These are phyloP conservation scores for Sebastes trivittatus DNA, from an alignment of 2,797 vertebrate genomes.

Conservation along the genomic window DNA sequence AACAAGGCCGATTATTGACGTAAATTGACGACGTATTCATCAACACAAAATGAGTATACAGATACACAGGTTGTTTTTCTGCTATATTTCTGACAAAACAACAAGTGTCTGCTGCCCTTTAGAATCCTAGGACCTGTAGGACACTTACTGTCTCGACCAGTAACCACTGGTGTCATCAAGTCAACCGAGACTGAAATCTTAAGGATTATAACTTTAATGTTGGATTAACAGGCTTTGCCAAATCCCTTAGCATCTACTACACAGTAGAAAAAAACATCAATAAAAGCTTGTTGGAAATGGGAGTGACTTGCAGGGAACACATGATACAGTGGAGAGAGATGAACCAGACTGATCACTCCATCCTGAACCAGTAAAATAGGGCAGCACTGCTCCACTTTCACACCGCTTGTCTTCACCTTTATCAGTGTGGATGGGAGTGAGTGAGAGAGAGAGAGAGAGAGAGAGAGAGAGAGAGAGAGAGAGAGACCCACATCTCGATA, in stretches of 20 bases:
- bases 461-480: slow-evolving; percentile 1
- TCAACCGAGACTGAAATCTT: not conserved
- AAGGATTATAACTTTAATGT: not conserved
- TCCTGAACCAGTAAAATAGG: slow-evolving; percentile 55
- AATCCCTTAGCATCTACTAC: not conserved
- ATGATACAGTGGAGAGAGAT: slow-evolving; percentile 6
- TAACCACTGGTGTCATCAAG: not conserved
- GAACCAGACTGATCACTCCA: slow-evolving; percentile 40
- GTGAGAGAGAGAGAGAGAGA: slow-evolving; percentile 2
- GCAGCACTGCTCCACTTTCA: slow-evolving; percentile 61
- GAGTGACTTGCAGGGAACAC: slow-evolving; percentile 6
- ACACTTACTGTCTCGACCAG: not conserved
- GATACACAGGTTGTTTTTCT: not conserved
- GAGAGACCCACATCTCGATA: slow-evolving; percentile 32
- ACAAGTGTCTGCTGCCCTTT: not conserved
- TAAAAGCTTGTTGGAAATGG: slow-evolving; percentile 11
- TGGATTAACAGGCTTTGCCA: slow-evolving; percentile 2
- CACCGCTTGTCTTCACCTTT: slow-evolving; percentile 52
- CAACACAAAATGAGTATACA: not conserved
- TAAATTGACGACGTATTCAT: not conserved
- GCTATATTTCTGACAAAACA: not conserved
- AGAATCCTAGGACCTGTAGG: not conserved
- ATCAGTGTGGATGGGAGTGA: not conserved
- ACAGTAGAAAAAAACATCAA: slow-evolving; percentile 15
- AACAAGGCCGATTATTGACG: not conserved